Conservation (phyloP, 2,888 invertebrate genomes). For the Hydrotaea diabolus region DNA sequence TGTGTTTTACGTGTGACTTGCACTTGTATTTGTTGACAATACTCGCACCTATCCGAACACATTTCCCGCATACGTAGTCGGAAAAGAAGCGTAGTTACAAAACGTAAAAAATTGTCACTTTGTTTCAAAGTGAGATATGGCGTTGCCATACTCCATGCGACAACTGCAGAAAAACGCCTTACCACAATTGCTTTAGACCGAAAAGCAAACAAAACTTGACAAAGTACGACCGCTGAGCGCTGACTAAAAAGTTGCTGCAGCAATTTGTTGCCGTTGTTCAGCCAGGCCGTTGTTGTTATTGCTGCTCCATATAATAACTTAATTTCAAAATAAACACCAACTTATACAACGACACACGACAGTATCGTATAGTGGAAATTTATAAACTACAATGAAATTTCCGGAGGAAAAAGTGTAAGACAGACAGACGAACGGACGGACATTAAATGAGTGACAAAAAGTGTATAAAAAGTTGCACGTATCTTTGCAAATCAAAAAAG, state of each 20-base stretch:
- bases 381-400: not conserved
- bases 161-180: not conserved
- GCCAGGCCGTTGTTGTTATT: not conserved
- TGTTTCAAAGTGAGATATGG: no score
- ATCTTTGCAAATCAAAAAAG: no score
- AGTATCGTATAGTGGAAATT: not conserved
- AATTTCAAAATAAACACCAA: slow-evolving; percentile 29
- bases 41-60: no score
- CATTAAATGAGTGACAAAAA: not conserved
- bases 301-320: slow-evolving; percentile 29
- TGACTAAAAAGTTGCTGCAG: slow-evolving; percentile 19
- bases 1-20: no score
- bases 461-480: slow-evolving; percentile 7
- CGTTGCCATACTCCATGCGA: not conserved
- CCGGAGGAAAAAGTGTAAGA: not conserved
- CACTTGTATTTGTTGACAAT: no score
- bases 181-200: not conserved
- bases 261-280: not conserved
- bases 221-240: not conserved
- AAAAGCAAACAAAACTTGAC: slow-evolving; percentile 16
- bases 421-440: not conserved
- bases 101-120: no score
- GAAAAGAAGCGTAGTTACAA: no score
- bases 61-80: no score
- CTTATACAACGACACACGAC: slow-evolving; percentile 18